Base-by-base conservation (phyloP, 2,888 invertebrate genomes). In the Mesorhabditis spiculigera region DNA sequence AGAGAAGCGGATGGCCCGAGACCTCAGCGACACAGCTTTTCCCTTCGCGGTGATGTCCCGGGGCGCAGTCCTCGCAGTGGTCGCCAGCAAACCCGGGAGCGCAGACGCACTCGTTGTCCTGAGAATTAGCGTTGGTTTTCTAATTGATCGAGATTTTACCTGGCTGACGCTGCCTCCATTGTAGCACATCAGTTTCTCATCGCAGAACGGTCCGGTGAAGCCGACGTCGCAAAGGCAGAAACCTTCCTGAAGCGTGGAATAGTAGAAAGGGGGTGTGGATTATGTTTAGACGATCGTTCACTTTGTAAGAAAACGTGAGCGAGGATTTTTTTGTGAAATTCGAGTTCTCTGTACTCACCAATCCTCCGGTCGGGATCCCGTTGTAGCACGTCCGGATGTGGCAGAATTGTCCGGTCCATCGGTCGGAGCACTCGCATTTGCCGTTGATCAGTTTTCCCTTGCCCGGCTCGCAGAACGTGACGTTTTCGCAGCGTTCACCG, bases 201-300 rank as follows among this genome's bases (percentile, higher is more conserved):
- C 79, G 66, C 79, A 79, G 71, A 79, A 79, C 42, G 77, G 76
- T 3, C 79, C 79, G 45, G 77, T 78, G 70, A 74, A 79, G 50
- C 77, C 77, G 43, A 76, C 67, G 67, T 79, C 79, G 68, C 79
- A 79, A 16, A 79, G 74, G 63, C 79, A 79, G 71, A 78, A 75
- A 65, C 75, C 75, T 63, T 78, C 77, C 68, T 69, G 68, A 62
- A 68, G 42, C 43, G 28, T 28, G 28, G 28, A 3, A 3, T 3
- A 3, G 1, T 28, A 1, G 28, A 28, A 28, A 28, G 28, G 28
- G 10, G 45, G 41, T 50, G 45, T 16, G 16, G 5, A 13, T 42
- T 45, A 44, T 16, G 42, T 13, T 8, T 13, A 10, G 67, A 28
- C 28, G 28, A 28, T 28, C 28, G 28, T 28, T 28, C 28, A 28